phyloP scores from a whole-genome alignment of 2,797 vertebrate genomes.

The Tenualosa ilisha region DNA sequence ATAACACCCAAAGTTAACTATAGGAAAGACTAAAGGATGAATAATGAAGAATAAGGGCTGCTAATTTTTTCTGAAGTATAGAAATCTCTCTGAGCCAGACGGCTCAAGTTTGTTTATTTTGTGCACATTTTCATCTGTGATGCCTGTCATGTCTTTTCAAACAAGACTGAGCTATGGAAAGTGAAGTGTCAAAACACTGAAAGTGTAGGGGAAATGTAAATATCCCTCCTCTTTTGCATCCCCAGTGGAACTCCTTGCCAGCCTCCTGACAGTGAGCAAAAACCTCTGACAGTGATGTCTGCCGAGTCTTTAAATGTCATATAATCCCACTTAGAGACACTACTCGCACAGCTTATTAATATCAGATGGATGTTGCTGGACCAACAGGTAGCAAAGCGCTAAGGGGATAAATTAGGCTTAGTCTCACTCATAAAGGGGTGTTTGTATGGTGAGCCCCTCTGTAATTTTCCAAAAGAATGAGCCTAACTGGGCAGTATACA shows the following conservation, averaged over 20 bases:
- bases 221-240: constrained; percentile 75
- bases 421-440: constrained; percentile 43
- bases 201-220: constrained; percentile 88
- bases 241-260: constrained; percentile 84
- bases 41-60: constrained; percentile 20
- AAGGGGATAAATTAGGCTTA: constrained; percentile 55
- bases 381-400: constrained; percentile 14
- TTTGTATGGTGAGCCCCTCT: constrained; percentile 47
- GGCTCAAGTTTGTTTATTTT: constrained; percentile 63
- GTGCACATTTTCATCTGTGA: constrained; percentile 79
- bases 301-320: constrained; percentile 81
- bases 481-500: constrained; percentile 36
- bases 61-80: constrained; percentile 25
- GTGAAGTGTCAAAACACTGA: constrained; percentile 88
- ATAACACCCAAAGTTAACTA: neutral
- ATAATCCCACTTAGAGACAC: constrained; percentile 64
- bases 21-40: neutral
- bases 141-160: constrained; percentile 81
- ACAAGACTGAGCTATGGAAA: constrained; percentile 73
- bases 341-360: constrained; percentile 52
- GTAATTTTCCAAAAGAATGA: constrained; percentile 48
- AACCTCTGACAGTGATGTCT: constrained; percentile 87
- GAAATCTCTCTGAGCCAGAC: neutral
- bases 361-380: neutral
- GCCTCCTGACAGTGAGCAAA: constrained; percentile 85